Conservation (phyloP, 2,113 vertebrate genomes). For the Aegotheles bennettii region DNA sequence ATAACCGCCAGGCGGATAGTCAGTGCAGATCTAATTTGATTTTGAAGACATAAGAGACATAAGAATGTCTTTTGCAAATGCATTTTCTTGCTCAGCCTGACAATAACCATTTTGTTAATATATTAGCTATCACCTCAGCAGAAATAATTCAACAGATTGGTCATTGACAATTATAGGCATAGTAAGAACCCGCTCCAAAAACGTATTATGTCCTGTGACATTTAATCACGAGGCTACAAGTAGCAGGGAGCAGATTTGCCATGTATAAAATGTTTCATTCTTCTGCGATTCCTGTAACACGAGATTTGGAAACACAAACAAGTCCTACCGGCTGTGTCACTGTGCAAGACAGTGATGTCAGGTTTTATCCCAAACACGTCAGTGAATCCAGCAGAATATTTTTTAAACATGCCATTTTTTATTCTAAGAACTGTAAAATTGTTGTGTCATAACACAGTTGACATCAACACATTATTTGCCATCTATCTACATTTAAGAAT, state of each 20-base stretch:
- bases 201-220: background rate
- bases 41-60: background rate
- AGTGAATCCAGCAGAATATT: background rate
- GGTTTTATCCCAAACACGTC: background rate
- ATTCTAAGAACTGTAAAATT: background rate
- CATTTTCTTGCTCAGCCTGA: background rate
- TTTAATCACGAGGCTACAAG: background rate
- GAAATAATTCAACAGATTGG: background rate
- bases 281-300: background rate
- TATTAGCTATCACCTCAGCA: background rate
- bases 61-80: background rate
- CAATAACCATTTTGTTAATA: background rate
- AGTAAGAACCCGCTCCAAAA: background rate
- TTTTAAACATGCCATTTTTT: background rate
- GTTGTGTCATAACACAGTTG: background rate
- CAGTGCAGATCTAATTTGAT: background rate
- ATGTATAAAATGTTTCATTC: background rate
- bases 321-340: background rate
- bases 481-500: background rate
- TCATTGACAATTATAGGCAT: rapidly evolving
- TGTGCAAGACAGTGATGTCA: background rate
- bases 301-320: background rate
- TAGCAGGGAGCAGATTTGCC: background rate
- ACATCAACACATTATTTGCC: background rate
- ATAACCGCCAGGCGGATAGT: background rate